phyloP scores from a whole-genome alignment of 2,113 vertebrate genomes.

The Campylorhamphus procurvoides region DNA sequence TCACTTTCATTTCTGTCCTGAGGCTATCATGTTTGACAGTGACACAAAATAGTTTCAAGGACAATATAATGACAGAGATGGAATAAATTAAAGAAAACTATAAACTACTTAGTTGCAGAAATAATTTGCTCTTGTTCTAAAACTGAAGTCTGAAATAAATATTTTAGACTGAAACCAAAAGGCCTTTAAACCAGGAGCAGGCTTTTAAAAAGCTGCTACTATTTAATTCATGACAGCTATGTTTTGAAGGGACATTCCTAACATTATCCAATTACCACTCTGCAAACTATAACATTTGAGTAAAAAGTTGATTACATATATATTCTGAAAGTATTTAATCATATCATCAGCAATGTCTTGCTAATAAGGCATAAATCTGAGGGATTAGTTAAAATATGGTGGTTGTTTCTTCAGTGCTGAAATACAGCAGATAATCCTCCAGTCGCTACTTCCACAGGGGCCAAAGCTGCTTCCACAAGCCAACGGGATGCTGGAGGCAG shows the following conservation, averaged over 20 bases:
- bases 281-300: conserved; percentile 12
- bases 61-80: conserved; percentile 19
- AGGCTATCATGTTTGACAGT: conserved; percentile 11
- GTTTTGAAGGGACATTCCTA: neutral
- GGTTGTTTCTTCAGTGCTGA: neutral
- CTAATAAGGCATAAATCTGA: neutral
- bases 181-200: neutral
- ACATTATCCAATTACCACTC: neutral
- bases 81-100: conserved; percentile 45
- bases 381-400: neutral
- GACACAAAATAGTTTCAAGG: conserved; percentile 61
- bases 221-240: neutral
- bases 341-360: neutral
- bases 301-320: conserved; percentile 7
- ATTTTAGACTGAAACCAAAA: conserved; percentile 11
- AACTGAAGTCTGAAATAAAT: neutral
- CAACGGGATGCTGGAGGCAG: neutral
- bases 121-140: neutral
- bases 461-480: neutral
- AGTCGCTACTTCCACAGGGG: neutral
- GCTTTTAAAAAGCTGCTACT: conserved; percentile 7
- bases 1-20: conserved; percentile 42
- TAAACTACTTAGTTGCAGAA: conserved; percentile 17
- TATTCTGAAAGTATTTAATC: conserved; percentile 20
- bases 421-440: neutral